Evolutionary conservation across 2,888 invertebrate species (phyloP).

Genomic region (Lycia hirtaria): DNA sequence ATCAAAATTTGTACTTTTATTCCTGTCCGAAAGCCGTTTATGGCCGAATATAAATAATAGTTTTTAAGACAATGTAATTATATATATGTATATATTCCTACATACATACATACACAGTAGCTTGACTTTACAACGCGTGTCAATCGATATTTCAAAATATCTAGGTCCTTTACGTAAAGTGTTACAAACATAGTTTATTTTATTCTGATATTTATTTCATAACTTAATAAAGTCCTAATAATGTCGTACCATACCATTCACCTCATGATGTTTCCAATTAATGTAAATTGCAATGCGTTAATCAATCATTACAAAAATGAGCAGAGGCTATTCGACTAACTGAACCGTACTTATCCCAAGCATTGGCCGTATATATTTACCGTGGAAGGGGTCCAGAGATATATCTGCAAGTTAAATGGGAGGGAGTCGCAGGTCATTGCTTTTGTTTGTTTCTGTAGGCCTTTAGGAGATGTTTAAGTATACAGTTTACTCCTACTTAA

Average conservation of each 20-base stretch:
- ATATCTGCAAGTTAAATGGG: slow-evolving; percentile 36
- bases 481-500: slow-evolving; percentile 1
- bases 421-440: slow-evolving; percentile 23
- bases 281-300: background rate
- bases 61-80: too few relatives aligned
- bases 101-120: too few relatives aligned
- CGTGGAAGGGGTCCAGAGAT: slow-evolving; percentile 30
- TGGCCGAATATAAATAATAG: too few relatives aligned
- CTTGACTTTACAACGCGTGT: too few relatives aligned
- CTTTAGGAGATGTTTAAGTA: slow-evolving; percentile 3
- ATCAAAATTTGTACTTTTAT: too few relatives aligned
- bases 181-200: too few relatives aligned
- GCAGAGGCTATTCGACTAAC: slow-evolving; percentile 11
- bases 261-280: background rate
- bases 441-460: slow-evolving; percentile 16
- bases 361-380: slow-evolving; percentile 35
- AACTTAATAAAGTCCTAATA: too few relatives aligned
- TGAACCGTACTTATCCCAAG: slow-evolving; percentile 27
- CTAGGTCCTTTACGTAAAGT: too few relatives aligned
- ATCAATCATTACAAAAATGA: slow-evolving; percentile 1
- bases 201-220: too few relatives aligned
- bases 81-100: too few relatives aligned
- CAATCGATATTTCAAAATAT: too few relatives aligned
- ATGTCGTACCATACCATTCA: background rate
- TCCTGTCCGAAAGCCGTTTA: too few relatives aligned